phyloP scores from a whole-genome alignment of 2,888 invertebrate species.

The Drosophila tanythrix region DNA sequence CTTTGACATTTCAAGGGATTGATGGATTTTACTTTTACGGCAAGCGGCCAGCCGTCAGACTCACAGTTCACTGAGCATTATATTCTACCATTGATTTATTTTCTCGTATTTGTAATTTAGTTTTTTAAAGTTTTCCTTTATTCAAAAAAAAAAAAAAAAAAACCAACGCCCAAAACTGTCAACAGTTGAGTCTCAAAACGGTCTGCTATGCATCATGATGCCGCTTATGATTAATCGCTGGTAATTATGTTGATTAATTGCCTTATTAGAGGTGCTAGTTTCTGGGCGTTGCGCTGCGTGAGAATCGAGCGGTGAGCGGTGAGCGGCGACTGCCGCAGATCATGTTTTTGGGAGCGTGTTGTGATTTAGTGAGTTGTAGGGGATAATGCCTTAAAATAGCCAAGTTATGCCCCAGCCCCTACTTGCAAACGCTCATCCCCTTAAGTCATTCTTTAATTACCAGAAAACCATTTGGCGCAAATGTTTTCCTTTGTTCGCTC shows the following conservation, averaged over 20 bases:
- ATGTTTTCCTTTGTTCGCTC: slow-evolving; percentile 64
- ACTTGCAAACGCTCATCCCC: background rate
- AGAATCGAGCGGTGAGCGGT: slow-evolving; percentile 37
- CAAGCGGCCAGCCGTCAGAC: slow-evolving; percentile 21
- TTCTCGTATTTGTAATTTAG: slow-evolving; percentile 63
- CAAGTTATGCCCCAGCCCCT: background rate
- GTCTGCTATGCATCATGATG: slow-evolving; percentile 45
- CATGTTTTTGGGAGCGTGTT: slow-evolving; percentile 64
- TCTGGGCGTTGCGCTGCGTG: slow-evolving; percentile 38
- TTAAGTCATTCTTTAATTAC: slow-evolving; percentile 67
- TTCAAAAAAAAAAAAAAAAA: background rate
- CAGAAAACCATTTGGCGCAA: slow-evolving; percentile 71
- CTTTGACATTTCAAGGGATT: slow-evolving; percentile 70
- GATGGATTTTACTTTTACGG: slow-evolving; percentile 59
- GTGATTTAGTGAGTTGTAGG: slow-evolving; percentile 40
- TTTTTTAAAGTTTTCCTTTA: slow-evolving; percentile 49
- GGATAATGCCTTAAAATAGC: slow-evolving; percentile 52
- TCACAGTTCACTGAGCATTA: slow-evolving; percentile 65
- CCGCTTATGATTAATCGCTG: slow-evolving; percentile 75
- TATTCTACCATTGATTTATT: slow-evolving; percentile 66
- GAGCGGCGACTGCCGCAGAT: slow-evolving; percentile 54
- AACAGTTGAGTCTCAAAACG: slow-evolving; percentile 44
- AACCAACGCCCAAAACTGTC: slow-evolving; percentile 66
- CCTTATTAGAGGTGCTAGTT: slow-evolving; percentile 72
- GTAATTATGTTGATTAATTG: slow-evolving; percentile 81